These are phyloP conservation scores for Atta colombica DNA, from an alignment of 1,140 invertebrate species.

Conservation along the genomic window DNA sequence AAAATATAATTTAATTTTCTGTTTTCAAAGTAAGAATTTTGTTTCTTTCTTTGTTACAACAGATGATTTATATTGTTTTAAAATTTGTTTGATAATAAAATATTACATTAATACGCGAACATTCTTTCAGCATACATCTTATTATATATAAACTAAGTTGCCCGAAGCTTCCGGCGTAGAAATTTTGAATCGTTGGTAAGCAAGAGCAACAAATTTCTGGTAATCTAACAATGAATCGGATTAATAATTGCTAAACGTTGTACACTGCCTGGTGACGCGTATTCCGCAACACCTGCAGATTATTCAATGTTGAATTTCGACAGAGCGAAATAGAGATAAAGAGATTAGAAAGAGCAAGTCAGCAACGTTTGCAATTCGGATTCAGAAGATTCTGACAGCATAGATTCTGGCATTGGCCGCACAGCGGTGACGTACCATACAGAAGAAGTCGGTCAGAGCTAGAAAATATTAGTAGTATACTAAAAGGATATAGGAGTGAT, in stretches of 20 bases:
- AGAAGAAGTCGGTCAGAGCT: conserved; percentile 84
- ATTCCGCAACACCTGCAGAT: conserved; percentile 85
- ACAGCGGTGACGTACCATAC: conserved; percentile 82
- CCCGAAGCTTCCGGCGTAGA: conserved; percentile 58
- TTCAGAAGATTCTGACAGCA: conserved; percentile 82
- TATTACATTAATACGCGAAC: conserved; percentile 12
- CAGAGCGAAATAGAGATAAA: conserved; percentile 49
- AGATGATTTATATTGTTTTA: conserved; percentile 11
- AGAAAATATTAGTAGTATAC: conserved; percentile 85
- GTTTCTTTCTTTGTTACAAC: conserved; percentile 42
- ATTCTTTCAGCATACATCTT: conserved; percentile 65
- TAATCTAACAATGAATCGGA: conserved; percentile 82
- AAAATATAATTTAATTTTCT: conserved; percentile 11
- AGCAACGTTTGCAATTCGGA: conserved; percentile 79
- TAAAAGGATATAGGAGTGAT: conserved; percentile 85
- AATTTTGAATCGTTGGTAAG: conserved; percentile 64
- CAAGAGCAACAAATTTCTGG: conserved; percentile 74
- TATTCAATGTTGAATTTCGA: conserved; percentile 82
- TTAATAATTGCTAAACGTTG: conserved; percentile 83
- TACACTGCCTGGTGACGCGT: conserved; percentile 83
- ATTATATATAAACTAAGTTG: conserved; percentile 55
- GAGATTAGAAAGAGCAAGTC: conserved; percentile 68
- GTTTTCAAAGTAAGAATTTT: conserved; percentile 44
- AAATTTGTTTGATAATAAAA: background rate
- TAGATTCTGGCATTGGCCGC: conserved; percentile 82